Percentiles rank a stretch among this genome's conserved stretches.
These are phyloP conservation scores for Scyliorhinus canicula DNA, from an alignment of 2,797 vertebrate genomes.

Conservation along the genomic window DNA sequence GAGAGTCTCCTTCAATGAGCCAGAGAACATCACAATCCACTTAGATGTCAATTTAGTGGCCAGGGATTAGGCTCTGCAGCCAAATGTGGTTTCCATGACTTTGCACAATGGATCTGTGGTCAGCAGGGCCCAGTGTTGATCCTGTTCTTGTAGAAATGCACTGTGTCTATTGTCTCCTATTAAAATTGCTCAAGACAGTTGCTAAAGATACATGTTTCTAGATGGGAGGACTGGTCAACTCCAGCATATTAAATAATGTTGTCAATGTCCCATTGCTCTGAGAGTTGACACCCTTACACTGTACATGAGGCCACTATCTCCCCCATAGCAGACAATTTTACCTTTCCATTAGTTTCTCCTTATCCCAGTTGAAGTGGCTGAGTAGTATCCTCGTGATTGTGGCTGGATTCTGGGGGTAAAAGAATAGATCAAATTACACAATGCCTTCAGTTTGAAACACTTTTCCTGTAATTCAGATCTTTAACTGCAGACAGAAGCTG, in stretches of 20 bases:
- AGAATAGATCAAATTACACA: background rate
- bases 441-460: background rate
- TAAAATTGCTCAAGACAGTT: background rate
- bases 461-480: background rate
- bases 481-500: background rate
- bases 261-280: background rate
- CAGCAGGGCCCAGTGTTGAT: background rate
- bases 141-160: background rate
- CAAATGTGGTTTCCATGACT: background rate
- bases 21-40: background rate
- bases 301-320: background rate
- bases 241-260: background rate
- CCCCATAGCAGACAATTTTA: conserved; percentile 50
- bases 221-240: background rate
- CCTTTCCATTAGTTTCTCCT: conserved; percentile 99
- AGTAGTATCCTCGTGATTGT: conserved; percentile 98
- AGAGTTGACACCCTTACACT: background rate
- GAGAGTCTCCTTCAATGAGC: background rate
- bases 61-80: background rate
- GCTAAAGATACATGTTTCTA: background rate
- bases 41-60: background rate
- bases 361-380: conserved; percentile 99
- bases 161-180: background rate
- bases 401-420: conserved; percentile 80
- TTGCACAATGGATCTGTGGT: background rate